A percentile compares a stretch with the other conserved stretches of the same genome.
Evolutionary conservation across 2,113 vertebrate species (phyloP).

Genomic region (Cromileptes altivelis): DNA sequence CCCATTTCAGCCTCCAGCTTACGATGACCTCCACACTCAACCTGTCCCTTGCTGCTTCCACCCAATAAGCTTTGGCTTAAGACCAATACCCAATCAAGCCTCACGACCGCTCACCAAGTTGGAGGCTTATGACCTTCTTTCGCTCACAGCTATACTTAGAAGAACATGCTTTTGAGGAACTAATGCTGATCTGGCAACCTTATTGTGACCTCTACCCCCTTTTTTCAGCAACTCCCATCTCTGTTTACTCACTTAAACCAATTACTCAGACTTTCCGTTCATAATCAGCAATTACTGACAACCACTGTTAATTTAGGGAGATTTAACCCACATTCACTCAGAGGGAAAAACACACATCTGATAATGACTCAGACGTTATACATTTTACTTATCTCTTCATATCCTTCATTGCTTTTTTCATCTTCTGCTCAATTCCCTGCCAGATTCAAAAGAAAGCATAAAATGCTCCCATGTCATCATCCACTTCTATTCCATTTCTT

Average conservation of each 20-base stretch:
- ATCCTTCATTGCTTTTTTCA: slow-evolving; percentile 18
- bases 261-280: slow-evolving; percentile 31
- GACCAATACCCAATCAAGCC: slow-evolving; percentile 63
- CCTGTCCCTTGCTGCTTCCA: slow-evolving; percentile 51
- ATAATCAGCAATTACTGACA: slow-evolving; percentile 29
- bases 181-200: slow-evolving; percentile 48
- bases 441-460: slow-evolving; percentile 50
- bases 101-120: slow-evolving; percentile 37
- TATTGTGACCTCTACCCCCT: neutral
- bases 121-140: slow-evolving; percentile 44
- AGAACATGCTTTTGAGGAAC: slow-evolving; percentile 42
- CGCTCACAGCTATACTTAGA: slow-evolving; percentile 42
- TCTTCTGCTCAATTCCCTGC: slow-evolving; percentile 5
- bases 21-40: slow-evolving; percentile 61
- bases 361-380: slow-evolving; percentile 3
- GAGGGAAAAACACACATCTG: neutral
- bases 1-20: slow-evolving; percentile 51
- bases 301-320: neutral
- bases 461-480: slow-evolving; percentile 56
- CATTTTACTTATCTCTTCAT: slow-evolving; percentile 14
- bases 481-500: slow-evolving; percentile 40
- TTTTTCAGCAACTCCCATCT: neutral
- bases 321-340: neutral
- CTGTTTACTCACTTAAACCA: slow-evolving; percentile 23
- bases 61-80: slow-evolving; percentile 69